These are phyloP conservation scores for Plebejus argus DNA, from an alignment of 2,888 invertebrate species.

Conservation along the genomic window DNA sequence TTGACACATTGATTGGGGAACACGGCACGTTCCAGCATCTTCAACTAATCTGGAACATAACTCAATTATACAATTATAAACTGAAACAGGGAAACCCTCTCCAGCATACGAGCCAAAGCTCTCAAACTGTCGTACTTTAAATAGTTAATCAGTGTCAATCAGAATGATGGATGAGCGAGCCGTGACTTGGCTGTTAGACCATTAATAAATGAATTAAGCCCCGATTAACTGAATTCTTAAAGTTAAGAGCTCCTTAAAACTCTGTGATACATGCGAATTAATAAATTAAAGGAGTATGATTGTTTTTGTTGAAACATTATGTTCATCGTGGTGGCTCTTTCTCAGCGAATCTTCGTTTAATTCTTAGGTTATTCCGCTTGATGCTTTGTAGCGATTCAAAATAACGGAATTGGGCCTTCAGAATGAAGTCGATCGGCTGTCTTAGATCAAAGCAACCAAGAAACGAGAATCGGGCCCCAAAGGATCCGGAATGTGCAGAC, in stretches of 20 bases:
- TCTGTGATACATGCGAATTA: not conserved
- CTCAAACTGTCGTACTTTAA: slow-evolving; percentile 28
- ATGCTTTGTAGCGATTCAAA: not conserved
- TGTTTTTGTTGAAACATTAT: too few species aligned
- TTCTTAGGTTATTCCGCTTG: not conserved
- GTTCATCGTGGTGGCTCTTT: not conserved
- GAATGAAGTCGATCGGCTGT: too few species aligned
- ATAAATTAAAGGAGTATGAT: not conserved
- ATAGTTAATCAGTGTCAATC: slow-evolving; percentile 34
- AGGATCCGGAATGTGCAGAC: not conserved
- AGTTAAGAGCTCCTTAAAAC: not conserved
- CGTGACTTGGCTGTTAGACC: not conserved
- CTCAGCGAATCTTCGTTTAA: not conserved
- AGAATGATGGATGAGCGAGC: slow-evolving; percentile 7
- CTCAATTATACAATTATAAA: not conserved
- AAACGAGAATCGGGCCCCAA: too few species aligned
- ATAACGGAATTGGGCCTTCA: too few species aligned
- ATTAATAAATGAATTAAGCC: slow-evolving; percentile 15
- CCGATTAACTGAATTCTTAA: not conserved
- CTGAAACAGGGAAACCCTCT: slow-evolving; percentile 12
- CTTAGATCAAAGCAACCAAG: too few species aligned
- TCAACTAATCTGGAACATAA: not conserved
- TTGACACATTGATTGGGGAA: not conserved
- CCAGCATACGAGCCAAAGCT: slow-evolving; percentile 19
- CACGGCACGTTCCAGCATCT: not conserved